Conservation (phyloP, 2,797 vertebrate genomes). For the Gobionotothen gibberifrons region DNA sequence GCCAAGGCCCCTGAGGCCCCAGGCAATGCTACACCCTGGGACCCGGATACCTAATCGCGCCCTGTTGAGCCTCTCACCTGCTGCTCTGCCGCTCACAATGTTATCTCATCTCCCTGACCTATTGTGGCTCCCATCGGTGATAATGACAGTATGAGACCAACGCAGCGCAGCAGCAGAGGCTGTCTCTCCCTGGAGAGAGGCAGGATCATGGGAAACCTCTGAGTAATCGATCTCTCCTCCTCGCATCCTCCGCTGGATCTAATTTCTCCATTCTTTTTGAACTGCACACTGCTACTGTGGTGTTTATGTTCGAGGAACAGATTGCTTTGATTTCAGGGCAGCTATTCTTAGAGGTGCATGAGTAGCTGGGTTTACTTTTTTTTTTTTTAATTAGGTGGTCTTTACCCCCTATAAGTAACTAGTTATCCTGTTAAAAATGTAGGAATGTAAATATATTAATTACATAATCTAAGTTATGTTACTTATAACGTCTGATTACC, state of each 20-base stretch:
- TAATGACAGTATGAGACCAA: conserved; percentile 83
- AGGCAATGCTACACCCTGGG: conserved; percentile 89
- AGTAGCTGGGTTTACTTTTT: not conserved
- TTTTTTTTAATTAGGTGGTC: conserved; percentile 3
- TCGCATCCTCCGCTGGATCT: conserved; percentile 64
- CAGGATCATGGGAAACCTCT: conserved; percentile 81
- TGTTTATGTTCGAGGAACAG: conserved; percentile 51
- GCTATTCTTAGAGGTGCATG: conserved; percentile 9
- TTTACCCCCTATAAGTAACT: not conserved
- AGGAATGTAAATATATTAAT: no score
- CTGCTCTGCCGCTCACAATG: conserved; percentile 81
- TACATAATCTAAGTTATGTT: no score
- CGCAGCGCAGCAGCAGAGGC: conserved; percentile 60
- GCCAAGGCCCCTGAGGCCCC: conserved; percentile 77
- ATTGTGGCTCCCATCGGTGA: conserved; percentile 80
- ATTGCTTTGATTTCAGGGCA: conserved; percentile 51
- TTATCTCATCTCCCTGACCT: conserved; percentile 86
- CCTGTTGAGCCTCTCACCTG: conserved; percentile 85
- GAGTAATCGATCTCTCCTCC: conserved; percentile 77
- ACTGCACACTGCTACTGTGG: conserved; percentile 37
- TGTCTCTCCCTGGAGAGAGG: conserved; percentile 75
- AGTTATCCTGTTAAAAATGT: no score
- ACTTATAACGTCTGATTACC: no score
- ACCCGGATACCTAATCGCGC: conserved; percentile 85
- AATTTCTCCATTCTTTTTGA: conserved; percentile 59